phyloP scores from a whole-genome alignment of 2,797 vertebrate genomes.

The Sebastes jordani region DNA sequence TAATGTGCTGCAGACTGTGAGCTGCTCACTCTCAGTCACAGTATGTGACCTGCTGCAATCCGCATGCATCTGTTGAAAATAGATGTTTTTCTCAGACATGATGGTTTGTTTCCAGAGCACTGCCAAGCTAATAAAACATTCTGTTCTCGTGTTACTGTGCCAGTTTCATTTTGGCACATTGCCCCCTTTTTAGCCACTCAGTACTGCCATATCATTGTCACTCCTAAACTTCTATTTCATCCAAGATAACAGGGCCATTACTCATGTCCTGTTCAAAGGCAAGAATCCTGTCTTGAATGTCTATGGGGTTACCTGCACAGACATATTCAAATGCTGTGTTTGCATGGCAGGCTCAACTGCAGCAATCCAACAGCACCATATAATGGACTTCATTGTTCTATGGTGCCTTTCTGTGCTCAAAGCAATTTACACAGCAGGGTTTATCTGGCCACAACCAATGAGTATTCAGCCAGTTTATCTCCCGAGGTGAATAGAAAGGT shows the following conservation, averaged over 20 bases:
- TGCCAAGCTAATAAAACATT: background rate
- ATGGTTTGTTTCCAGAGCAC: conserved; percentile 2
- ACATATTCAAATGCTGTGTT: conserved; percentile 58
- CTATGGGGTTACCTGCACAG: background rate
- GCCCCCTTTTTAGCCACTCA: background rate
- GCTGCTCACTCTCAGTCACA: conserved; percentile 21
- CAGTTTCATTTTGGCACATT: conserved; percentile 5
- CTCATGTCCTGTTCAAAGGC: background rate
- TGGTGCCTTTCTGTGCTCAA: conserved; percentile 12
- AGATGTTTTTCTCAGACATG: background rate
- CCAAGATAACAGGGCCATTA: background rate
- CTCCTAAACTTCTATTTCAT: background rate
- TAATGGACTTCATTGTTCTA: conserved; percentile 5
- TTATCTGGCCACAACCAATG: background rate
- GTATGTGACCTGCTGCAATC: background rate
- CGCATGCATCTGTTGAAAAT: background rate
- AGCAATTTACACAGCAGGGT: conserved; percentile 8
- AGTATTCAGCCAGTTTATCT: conserved; percentile 1
- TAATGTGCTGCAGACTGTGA: background rate
- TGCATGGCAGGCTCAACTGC: conserved; percentile 26
- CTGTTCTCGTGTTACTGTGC: conserved; percentile 7
- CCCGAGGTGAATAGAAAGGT: conserved; percentile 18
- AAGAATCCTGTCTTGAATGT: conserved; percentile 3
- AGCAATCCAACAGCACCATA: background rate
- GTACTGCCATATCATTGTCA: background rate